Percentiles rank a stretch among this genome's conserved stretches.
Evolutionary conservation across 53 echinoderm and acorn worm species (phyloP).

Genomic region (Luidia sarsii): DNA sequence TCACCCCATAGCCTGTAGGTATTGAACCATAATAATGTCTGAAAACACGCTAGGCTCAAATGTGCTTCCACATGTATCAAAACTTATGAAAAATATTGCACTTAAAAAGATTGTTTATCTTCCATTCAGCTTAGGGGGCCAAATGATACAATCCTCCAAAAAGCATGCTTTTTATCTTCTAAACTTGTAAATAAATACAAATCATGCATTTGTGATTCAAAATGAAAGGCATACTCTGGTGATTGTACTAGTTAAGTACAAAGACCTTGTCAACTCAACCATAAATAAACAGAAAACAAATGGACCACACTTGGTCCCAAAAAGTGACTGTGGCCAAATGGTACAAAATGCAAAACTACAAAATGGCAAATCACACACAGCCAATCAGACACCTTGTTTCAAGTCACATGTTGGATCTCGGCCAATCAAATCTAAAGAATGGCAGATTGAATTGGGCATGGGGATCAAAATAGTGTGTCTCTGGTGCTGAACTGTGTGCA

Average conservation of each 20-base stretch:
- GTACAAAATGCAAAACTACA: not conserved
- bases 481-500: not conserved
- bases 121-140: not conserved
- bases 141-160: not conserved
- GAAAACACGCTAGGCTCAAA: too few relatives aligned
- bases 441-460: not conserved
- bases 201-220: not conserved
- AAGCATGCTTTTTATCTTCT: not conserved
- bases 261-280: not conserved
- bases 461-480: not conserved
- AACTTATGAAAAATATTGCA: conserved; percentile 21
- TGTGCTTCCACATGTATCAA: conserved; percentile 6
- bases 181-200: not conserved
- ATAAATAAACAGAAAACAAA: not conserved
- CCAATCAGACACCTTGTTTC: not conserved
- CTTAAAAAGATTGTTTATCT: not conserved
- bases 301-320: not conserved
- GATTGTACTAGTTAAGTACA: conserved; percentile 1
- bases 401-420: conserved; percentile 19
- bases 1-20: too few relatives aligned
- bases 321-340: not conserved
- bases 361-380: conserved; percentile 15
- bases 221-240: conserved; percentile 23
- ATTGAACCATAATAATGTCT: too few relatives aligned
- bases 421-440: too few relatives aligned